Percentiles rank a stretch among this genome's conserved stretches.
These are phyloP conservation scores for Tortrix viridana DNA, from an alignment of 2,888 invertebrate species.

Conservation along the genomic window DNA sequence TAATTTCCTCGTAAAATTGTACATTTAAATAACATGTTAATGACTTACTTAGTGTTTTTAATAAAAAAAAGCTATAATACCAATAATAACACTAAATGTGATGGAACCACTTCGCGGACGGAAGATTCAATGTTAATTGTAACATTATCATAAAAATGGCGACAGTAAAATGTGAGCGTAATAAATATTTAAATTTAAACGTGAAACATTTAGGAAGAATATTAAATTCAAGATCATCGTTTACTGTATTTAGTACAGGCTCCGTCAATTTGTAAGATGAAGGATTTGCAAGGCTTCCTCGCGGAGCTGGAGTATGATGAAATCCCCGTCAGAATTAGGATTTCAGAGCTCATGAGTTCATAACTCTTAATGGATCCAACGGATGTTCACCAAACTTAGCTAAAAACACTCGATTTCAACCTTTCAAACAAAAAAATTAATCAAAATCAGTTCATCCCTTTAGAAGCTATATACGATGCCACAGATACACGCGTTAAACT, in stretches of 20 bases:
- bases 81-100: conserved; percentile 19
- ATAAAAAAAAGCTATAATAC: conserved; percentile 15
- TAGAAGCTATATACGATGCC: no score
- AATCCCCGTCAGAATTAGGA: no score
- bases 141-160: conserved; percentile 27
- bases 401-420: no score
- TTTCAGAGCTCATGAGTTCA: no score
- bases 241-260: not conserved
- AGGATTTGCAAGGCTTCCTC: no score
- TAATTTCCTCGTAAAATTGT: not conserved
- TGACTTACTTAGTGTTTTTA: conserved; percentile 29
- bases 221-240: not conserved
- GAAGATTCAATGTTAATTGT: conserved; percentile 31
- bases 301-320: no score
- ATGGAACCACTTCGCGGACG: conserved; percentile 17
- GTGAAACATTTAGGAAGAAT: not conserved
- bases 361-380: no score
- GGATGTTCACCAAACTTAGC: no score
- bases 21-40: conserved; percentile 27
- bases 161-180: not conserved
- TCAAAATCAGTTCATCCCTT: no score
- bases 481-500: no score
- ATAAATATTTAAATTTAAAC: conserved; percentile 8
- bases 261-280: no score
- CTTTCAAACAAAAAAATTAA: no score